Conservation (phyloP, 2,888 invertebrate species). For the Carterocephalus palaemon region DNA sequence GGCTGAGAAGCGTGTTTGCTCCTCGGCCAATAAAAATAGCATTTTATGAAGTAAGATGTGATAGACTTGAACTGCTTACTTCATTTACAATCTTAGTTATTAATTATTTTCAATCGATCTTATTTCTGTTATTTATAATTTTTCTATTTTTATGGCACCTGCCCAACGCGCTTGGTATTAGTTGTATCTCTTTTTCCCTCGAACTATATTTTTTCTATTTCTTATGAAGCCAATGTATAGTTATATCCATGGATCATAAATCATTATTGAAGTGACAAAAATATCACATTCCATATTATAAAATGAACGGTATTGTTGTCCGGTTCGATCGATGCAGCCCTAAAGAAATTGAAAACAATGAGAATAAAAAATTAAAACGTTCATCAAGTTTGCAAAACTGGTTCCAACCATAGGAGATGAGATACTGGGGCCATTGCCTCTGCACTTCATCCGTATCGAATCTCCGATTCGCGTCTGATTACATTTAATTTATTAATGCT, state of each 20-base stretch:
- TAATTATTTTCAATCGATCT: no score
- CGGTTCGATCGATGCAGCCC: conserved; percentile 24
- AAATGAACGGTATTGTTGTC: conserved; percentile 9
- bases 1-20: conserved; percentile 3
- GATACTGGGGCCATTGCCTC: conserved; percentile 48
- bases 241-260: no score
- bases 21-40: no score
- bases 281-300: conserved; percentile 9
- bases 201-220: no score
- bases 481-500: conserved; percentile 43
- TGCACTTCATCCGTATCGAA: conserved; percentile 34
- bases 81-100: no score
- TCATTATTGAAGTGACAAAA: not conserved
- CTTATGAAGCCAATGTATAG: no score
- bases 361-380: conserved; percentile 35
- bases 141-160: no score
- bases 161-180: no score
- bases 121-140: no score
- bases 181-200: no score
- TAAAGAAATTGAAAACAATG: conserved; percentile 35
- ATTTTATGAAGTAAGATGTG: no score
- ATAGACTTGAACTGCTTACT: no score
- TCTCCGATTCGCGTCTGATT: conserved; percentile 40
- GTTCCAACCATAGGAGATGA: conserved; percentile 39
- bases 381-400: conserved; percentile 49